Conservation (phyloP, 2,888 invertebrate species). For the Erannis defoliaria region DNA sequence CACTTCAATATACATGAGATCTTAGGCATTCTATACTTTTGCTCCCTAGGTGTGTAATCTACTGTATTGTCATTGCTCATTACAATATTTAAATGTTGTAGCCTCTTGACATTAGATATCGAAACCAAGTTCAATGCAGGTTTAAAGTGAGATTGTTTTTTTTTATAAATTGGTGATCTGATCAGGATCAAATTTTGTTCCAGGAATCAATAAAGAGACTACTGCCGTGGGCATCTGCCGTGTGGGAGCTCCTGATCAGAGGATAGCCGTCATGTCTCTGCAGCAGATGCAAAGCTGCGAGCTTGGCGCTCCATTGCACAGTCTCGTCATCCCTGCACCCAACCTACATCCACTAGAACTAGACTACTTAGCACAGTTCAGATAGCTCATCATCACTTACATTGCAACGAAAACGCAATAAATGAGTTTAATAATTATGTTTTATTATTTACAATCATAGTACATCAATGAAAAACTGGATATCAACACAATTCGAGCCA, state of each 20-base stretch:
- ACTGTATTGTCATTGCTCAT: too few species aligned
- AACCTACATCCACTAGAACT: constrained; percentile 95
- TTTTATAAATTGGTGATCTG: background rate
- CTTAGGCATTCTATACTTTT: too few species aligned
- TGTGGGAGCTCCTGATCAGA: constrained; percentile 94
- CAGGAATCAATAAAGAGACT: constrained; percentile 84
- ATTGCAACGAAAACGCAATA: constrained; percentile 56
- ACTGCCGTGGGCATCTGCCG: constrained; percentile 95
- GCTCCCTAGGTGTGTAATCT: too few species aligned
- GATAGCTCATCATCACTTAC: constrained; percentile 49
- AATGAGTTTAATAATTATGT: constrained; percentile 75
- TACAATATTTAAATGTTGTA: too few species aligned
- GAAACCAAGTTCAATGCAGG: too few species aligned
- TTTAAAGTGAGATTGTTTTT: background rate
- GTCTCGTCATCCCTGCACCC: constrained; percentile 94
- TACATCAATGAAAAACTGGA: constrained; percentile 65
- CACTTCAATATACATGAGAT: too few species aligned
- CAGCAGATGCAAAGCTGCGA: constrained; percentile 90
- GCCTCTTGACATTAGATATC: too few species aligned
- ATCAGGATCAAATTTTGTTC: constrained; percentile 32
- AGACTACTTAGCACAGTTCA: constrained; percentile 93
- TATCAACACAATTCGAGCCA: constrained; percentile 81
- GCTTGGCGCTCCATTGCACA: constrained; percentile 97
- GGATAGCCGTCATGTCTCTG: constrained; percentile 91
- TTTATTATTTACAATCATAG: constrained; percentile 84